Evolutionary conservation across 2,888 invertebrate species (phyloP).

Genomic region (Trissolcus brochymenae): DNA sequence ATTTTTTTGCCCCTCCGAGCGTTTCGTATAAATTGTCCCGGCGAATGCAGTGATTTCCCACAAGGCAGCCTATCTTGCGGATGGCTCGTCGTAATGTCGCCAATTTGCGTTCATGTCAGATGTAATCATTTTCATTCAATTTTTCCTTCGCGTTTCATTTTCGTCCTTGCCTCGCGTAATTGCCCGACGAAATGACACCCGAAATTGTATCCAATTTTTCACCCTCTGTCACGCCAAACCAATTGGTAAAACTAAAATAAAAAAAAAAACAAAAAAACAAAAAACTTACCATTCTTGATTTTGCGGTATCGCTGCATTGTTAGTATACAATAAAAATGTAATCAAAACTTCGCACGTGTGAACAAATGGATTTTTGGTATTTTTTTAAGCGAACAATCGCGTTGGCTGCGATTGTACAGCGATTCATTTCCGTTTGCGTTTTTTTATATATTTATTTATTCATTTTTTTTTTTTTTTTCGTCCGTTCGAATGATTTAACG

Average conservation of each 20-base stretch:
- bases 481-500: constrained; percentile 63
- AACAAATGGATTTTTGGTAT: no score
- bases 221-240: no score
- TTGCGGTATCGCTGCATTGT: no score
- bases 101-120: constrained; percentile 37
- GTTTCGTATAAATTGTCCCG: constrained; percentile 35
- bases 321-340: no score
- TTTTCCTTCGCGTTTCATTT: constrained; percentile 19
- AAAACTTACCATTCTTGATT: no score
- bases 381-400: neutral
- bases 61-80: constrained; percentile 37
- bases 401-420: constrained; percentile 34
- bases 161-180: neutral
- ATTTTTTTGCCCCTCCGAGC: constrained; percentile 20
- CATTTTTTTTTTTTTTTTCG: constrained; percentile 19
- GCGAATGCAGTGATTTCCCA: constrained; percentile 32
- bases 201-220: neutral
- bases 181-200: neutral
- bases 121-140: constrained; percentile 34
- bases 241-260: no score
- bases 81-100: constrained; percentile 32
- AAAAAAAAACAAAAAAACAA: no score
- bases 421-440: no score
- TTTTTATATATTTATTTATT: no score
- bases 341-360: no score